Evolutionary conservation across 2,797 vertebrate genomes (phyloP).

Genomic region (Acrossocheilus wenchowensis): DNA sequence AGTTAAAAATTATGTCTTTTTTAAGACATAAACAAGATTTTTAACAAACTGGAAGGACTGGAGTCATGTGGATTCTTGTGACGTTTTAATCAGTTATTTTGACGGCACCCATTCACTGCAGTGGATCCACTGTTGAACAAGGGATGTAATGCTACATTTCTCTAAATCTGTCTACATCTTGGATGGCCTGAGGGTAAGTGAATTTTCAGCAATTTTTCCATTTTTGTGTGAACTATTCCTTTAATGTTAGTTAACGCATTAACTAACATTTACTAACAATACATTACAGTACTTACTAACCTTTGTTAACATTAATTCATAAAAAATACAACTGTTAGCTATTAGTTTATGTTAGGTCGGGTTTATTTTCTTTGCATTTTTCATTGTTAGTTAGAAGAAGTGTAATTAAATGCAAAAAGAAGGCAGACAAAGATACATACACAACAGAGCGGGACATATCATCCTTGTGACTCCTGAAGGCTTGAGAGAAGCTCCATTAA

Average conservation of each 20-base stretch:
- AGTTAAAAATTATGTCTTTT: neutral
- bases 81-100: neutral
- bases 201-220: neutral
- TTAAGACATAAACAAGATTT: neutral
- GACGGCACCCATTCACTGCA: neutral
- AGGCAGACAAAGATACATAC: constrained; percentile 77
- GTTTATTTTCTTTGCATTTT: neutral
- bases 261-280: neutral
- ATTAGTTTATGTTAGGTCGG: neutral
- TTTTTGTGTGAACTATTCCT: neutral
- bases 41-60: neutral
- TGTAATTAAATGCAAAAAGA: neutral
- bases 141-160: neutral
- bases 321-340: neutral
- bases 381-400: neutral
- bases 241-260: neutral
- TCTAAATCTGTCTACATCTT: neutral
- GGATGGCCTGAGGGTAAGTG: neutral
- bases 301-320: neutral
- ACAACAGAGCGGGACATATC: constrained; percentile 85
- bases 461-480: constrained; percentile 86
- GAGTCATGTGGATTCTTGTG: neutral
- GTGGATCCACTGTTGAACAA: neutral
- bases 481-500: constrained; percentile 90
- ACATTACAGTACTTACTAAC: neutral